Percentiles rank a stretch among this genome's conserved stretches.
phyloP scores from a whole-genome alignment of 2,113 vertebrate genomes.

The Carassius carassius region DNA sequence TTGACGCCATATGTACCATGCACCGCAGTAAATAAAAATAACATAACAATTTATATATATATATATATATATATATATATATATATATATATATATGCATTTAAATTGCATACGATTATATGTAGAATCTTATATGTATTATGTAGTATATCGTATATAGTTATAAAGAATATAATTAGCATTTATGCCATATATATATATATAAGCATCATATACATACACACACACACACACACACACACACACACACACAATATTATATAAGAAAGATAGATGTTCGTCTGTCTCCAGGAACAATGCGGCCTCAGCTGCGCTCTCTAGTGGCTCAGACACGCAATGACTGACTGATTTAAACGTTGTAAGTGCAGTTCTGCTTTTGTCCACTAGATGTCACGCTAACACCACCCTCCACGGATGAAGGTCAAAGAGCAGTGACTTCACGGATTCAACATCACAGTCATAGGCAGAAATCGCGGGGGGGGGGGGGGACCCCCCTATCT shows the following conservation, averaged over 20 bases:
- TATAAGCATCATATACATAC: neutral
- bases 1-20: neutral
- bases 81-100: too few species aligned
- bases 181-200: neutral
- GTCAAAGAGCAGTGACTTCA: neutral
- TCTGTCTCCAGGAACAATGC: slow-evolving; percentile 16
- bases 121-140: too few species aligned
- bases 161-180: too few species aligned
- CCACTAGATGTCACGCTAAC: neutral
- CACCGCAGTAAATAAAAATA: neutral
- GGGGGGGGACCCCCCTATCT: too few species aligned
- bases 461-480: too few species aligned
- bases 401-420: neutral
- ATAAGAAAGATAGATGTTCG: neutral
- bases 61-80: neutral
- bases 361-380: neutral
- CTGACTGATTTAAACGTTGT: neutral
- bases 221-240: neutral
- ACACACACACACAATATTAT: neutral
- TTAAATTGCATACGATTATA: neutral
- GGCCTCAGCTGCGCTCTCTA: neutral
- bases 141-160: too few species aligned
- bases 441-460: too few species aligned
- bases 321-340: neutral
- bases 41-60: neutral